Base-by-base conservation (phyloP, 2,797 vertebrate species). In the Lutjanus campechanus region DNA sequence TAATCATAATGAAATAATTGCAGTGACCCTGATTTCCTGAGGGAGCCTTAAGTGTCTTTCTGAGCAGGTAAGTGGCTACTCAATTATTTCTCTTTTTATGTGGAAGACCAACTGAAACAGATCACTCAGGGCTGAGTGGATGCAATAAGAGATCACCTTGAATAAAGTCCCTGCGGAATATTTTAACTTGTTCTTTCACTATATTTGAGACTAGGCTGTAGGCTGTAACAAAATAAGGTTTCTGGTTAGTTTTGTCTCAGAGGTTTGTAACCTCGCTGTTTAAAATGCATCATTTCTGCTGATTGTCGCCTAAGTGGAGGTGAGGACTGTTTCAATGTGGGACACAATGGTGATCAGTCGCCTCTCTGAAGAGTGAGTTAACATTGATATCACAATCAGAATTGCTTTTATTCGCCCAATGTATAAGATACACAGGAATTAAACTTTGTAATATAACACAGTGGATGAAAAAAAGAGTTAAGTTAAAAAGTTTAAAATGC, bases 1-100 rank as follows among this genome's bases (percentile, higher is more conserved):
- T 74, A 47, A 59, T 70, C 59, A 75, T 51, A 49, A 70, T 56
- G 55, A 64, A 49, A 67, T 43, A 15, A 69, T 29, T 22, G 68
- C 60, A 73, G 17, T 76, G 75, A 73, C 78, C 25, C 4, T 80
- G 67, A 85, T 84, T 80, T 85, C 85, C 83, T 22, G 5, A 49
- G 47, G 54, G 77, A 85, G 69, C 20, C 47, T 62, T 63, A 66
- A 51, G 62, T 59, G 63, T 59, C 62, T 62, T 20, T 73, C 50
- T 53, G 51, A 70, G 60, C 69, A 79, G 76, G 63, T 73, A 50
- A 73, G 50, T 51, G 49, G 46, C 25, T 22, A 17, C 72, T 11
- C 47, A 20, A 13, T 44, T 25, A 12, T 79, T 74, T 54, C 50
- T 73, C 8, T 54, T 82, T 72, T 64, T 46, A 50, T 47, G 62